A percentile compares a stretch with the other conserved stretches of the same genome.
phyloP scores from a whole-genome alignment of 2,797 vertebrate species.

The Sebastes melanostomus region DNA sequence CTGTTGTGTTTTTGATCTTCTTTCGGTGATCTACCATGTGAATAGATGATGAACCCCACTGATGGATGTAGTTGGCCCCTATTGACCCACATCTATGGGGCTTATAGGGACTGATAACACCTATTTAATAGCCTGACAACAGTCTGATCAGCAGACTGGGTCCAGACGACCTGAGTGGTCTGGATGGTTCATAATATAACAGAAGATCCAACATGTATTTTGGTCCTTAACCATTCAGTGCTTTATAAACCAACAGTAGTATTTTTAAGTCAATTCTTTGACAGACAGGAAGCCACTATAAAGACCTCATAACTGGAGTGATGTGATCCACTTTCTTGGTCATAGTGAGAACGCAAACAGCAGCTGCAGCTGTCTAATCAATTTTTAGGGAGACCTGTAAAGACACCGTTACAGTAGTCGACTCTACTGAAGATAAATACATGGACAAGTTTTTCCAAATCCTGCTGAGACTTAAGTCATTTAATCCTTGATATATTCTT shows the following conservation, averaged over 20 bases:
- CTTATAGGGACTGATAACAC: no score
- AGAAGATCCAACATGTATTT: neutral
- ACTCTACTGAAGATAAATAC: no score
- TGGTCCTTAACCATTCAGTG: neutral
- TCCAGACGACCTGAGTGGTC: neutral
- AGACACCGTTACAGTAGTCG: no score
- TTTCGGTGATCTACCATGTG: no score
- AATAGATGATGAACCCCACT: no score
- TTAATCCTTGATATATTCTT: neutral
- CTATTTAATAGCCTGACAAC: no score
- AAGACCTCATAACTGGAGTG: neutral
- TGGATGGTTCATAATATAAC: neutral
- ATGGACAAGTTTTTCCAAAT: neutral
- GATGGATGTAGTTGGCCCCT: no score
- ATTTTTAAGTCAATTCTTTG: neutral
- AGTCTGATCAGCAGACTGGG: neutral
- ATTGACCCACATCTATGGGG: no score
- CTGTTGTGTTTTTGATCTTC: no score
- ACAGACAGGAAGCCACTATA: neutral
- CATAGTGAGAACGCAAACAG: no score
- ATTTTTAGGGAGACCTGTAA: no score
- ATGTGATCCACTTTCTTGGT: neutral
- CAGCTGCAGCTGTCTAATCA: no score
- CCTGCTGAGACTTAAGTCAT: neutral
- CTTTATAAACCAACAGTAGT: neutral